These are phyloP conservation scores for Delphinapterus leucas DNA, from an alignment of 2,113 vertebrate species.

Conservation along the genomic window DNA sequence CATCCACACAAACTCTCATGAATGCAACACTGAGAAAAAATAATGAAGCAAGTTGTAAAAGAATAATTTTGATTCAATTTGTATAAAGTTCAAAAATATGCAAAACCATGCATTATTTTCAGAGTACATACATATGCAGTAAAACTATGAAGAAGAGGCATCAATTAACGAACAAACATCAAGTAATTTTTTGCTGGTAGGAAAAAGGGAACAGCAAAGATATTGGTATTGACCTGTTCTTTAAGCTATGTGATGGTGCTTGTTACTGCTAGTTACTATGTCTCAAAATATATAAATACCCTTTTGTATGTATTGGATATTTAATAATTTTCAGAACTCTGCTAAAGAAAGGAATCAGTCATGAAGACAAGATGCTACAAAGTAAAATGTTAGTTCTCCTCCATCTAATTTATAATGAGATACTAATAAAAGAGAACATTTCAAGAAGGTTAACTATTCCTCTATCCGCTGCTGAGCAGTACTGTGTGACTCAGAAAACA, in stretches of 20 bases:
- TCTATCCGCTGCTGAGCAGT: no score
- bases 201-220: not conserved
- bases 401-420: not conserved
- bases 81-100: not conserved
- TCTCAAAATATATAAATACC: not conserved
- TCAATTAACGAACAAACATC: not conserved
- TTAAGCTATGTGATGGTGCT: not conserved
- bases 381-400: not conserved
- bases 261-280: not conserved
- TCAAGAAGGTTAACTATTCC: not conserved
- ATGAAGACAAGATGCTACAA: not conserved
- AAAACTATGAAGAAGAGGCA: conserved; percentile 7
- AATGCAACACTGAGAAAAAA: not conserved
- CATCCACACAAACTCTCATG: not conserved
- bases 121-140: not conserved
- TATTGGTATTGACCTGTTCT: not conserved
- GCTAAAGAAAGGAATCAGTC: conserved; percentile 8
- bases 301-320: not conserved
- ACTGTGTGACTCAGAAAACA: not conserved
- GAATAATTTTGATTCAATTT: not conserved
- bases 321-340: not conserved
- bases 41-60: not conserved
- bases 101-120: not conserved
- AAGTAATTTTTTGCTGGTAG: not conserved
- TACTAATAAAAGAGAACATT: not conserved